Evolutionary conservation across 2,113 vertebrate species (phyloP), one percentile per base, ranked within the genome.

Genomic region (Tragelaphus strepsiceros): DNA sequence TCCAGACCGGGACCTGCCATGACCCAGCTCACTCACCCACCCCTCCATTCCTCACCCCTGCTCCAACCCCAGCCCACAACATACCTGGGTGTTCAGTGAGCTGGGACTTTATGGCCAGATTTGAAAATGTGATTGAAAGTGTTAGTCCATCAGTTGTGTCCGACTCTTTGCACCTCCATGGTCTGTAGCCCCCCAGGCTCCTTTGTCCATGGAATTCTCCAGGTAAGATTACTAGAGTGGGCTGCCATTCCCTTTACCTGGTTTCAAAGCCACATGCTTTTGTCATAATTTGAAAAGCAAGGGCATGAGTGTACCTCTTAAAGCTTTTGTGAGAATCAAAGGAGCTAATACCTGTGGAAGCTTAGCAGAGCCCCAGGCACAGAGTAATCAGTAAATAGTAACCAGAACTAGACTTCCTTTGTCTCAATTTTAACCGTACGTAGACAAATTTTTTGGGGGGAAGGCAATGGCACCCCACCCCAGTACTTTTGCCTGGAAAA

Each of bases 31-130:
- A 7, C 43, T 46, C 2, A 22, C 67, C 10, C 10, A 71, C 28
- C 15, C 16, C 10, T 9, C 12, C 1, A 26, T 11, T 6, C 17
- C 17, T 21, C 7, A 15, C 0, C 2, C 30, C n/a, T 26, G 17
- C 28, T 4, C 58, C 64, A 87, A 35, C 43, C 7, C 83, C n/a
- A 39, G 0, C 56, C 35, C 74, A 6, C 17, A 6, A 21, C 30
- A 4, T 43, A 54, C 16, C 17, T 6, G 32, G 77, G 8, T 67
- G 30, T 30, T 30, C 30, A 30, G 13, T 35, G 24, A 85, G 35
- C 51, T 74, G 46, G 39, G 77, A 74, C 2, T 9, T 1, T 32
- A 39, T 13, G 6, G 32, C 58, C 93, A 92, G 32, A 84, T 22
- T 30, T 71, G 64, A 35, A 71, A 35, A 2, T 35, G 64, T 71